Conservation (phyloP, 1,140 invertebrate genomes). For the Chionoecetes opilio region DNA sequence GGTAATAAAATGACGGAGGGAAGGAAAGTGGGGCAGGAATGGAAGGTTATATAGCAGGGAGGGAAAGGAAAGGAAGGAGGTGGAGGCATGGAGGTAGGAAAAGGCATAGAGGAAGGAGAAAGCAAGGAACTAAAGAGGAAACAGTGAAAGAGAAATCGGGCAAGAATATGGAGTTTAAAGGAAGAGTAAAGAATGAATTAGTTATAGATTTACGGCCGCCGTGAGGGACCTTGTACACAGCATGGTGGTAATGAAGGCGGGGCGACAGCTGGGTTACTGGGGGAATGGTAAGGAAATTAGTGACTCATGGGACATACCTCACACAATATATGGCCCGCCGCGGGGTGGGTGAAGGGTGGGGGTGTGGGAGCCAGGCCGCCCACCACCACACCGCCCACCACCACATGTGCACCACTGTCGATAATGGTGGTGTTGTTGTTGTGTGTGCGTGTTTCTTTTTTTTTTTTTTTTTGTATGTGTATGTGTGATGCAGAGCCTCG, state of each 20-base stretch:
- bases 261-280: background rate
- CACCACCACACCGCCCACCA: no score
- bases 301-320: background rate
- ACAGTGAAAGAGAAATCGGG: background rate
- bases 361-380: no score
- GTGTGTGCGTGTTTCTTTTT: slow-evolving; percentile 55
- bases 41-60: background rate
- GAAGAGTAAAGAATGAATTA: no score
- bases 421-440: background rate
- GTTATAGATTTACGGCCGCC: no score
- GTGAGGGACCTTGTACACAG: background rate
- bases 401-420: no score
- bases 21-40: background rate
- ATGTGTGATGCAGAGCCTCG: background rate
- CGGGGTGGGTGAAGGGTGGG: background rate
- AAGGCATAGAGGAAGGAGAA: background rate
- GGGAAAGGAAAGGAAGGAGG: slow-evolving; percentile 9
- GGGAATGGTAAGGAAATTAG: background rate
- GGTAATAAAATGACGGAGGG: background rate
- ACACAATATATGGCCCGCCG: background rate
- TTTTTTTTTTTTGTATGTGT: background rate
- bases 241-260: background rate
- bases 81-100: background rate
- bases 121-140: background rate
- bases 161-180: background rate